A percentile compares a stretch with the other conserved stretches of the same genome.
Evolutionary conservation across 2,113 vertebrate species (phyloP).

Genomic region (Carassius auratus): DNA sequence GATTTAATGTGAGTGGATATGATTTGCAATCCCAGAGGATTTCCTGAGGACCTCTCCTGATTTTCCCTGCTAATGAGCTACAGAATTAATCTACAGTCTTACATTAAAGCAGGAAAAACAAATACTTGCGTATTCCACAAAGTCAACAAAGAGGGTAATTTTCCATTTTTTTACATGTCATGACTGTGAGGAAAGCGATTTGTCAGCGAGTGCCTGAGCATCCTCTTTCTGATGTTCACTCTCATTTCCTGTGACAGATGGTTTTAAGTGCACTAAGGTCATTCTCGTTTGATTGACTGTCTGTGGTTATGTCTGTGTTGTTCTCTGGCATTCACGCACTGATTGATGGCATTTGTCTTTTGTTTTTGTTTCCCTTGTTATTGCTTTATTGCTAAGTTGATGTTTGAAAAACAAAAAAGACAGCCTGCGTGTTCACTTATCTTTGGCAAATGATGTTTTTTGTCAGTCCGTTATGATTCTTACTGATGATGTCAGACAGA

Average conservation of each 20-base stretch:
- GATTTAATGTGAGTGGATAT: not conserved
- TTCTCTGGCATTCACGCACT: not conserved
- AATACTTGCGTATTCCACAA: slow-evolving; percentile 27
- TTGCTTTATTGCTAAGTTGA: not conserved
- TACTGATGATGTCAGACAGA: slow-evolving; percentile 24
- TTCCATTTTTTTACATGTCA: slow-evolving; percentile 21
- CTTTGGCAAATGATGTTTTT: slow-evolving; percentile 1
- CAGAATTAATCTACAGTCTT: not conserved
- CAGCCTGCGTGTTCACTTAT: not conserved
- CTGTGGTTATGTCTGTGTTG: slow-evolving; percentile 10
- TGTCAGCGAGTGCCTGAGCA: not conserved
- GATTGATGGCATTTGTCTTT: not conserved
- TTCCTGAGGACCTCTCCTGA: not conserved
- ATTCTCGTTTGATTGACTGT: slow-evolving; percentile 10
- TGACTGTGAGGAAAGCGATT: not conserved
- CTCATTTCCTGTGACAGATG: slow-evolving; percentile 51
- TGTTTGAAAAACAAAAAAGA: not conserved
- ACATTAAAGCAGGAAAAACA: not conserved
- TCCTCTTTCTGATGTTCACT: not conserved
- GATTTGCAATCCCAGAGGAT: not conserved
- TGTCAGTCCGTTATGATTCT: slow-evolving; percentile 11
- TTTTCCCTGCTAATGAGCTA: not conserved
- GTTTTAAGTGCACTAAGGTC: slow-evolving; percentile 40
- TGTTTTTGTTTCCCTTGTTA: not conserved
- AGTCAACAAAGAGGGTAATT: slow-evolving; percentile 39